Percentiles rank a stretch among this genome's conserved stretches.
Conservation (phyloP, 2,888 invertebrate species). For the Gymnoscelis rufifasciata region DNA sequence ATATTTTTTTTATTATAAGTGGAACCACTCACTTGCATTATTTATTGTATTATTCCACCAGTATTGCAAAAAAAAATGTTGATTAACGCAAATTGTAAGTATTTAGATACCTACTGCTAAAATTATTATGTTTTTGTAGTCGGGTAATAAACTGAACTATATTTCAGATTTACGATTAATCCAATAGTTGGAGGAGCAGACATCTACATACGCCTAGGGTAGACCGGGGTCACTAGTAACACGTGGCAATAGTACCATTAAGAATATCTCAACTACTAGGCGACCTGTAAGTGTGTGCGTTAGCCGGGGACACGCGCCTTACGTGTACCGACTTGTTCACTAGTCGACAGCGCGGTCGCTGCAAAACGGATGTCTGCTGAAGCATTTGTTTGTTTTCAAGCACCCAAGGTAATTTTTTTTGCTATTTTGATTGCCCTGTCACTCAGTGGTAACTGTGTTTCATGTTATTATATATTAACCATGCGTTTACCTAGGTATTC, state of each 20-base stretch:
- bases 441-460: background rate
- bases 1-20: too few relatives aligned
- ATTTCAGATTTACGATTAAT: too few relatives aligned
- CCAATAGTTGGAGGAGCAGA: too few relatives aligned
- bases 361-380: background rate
- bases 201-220: too few relatives aligned
- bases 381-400: background rate
- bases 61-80: too few relatives aligned
- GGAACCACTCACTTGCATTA: too few relatives aligned
- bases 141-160: too few relatives aligned
- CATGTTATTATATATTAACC: background rate
- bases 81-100: too few relatives aligned
- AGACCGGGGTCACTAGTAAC: conserved; percentile 1
- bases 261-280: background rate
- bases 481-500: background rate
- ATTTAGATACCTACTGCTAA: background rate
- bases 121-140: background rate
- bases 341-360: background rate
- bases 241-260: background rate
- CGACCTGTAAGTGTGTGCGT: background rate
- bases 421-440: background rate
- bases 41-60: too few relatives aligned
- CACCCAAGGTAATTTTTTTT: background rate
- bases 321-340: background rate
- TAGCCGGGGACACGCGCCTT: conserved; percentile 1